A percentile compares a stretch with the other conserved stretches of the same genome.
Conservation (phyloP, 2,888 invertebrate genomes). For the Tipula helvola region DNA sequence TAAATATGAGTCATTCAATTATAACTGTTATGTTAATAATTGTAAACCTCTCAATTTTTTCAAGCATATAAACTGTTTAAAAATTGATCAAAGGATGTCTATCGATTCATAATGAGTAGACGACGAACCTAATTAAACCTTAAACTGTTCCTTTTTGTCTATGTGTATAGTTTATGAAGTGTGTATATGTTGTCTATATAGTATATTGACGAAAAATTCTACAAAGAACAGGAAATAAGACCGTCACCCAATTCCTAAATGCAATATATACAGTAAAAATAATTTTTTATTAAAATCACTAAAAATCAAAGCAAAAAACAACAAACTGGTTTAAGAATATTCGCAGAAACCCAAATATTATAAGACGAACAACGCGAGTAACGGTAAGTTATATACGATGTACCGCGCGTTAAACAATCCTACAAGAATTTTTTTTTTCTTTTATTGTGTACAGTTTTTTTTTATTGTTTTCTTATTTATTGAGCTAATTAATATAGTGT, state of each 20-base stretch:
- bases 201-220: neutral
- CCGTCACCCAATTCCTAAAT: neutral
- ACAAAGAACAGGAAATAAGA: neutral
- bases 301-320: neutral
- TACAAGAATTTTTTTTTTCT: neutral
- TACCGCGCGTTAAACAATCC: neutral
- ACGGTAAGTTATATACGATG: neutral
- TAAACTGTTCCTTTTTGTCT: neutral
- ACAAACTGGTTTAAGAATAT: neutral
- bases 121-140: neutral
- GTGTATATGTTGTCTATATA: neutral
- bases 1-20: neutral
- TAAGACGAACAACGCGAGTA: neutral
- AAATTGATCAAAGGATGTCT: neutral
- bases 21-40: neutral
- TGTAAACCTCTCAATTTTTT: too few species aligned
- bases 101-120: neutral
- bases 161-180: neutral
- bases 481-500: neutral
- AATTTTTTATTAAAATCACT: neutral
- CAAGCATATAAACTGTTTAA: neutral
- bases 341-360: slow-evolving; percentile 4
- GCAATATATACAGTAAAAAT: neutral
- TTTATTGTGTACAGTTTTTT: neutral
- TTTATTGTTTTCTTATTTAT: slow-evolving; percentile 4